phyloP scores from a whole-genome alignment of 30 jellyfish, hydroid and myxozoan species.

The Hydractinia echinata region DNA sequence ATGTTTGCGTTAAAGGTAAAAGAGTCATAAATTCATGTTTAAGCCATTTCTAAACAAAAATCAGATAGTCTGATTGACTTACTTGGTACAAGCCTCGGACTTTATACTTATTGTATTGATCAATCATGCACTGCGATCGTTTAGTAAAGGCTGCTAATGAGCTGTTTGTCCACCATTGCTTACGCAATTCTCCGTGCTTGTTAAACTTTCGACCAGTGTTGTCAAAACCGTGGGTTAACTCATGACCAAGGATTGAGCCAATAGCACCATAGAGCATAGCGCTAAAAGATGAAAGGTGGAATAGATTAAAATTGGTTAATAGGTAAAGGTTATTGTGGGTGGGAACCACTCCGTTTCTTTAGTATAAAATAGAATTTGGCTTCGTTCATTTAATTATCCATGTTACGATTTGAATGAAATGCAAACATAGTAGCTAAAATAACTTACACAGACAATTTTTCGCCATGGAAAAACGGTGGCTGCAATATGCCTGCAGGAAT shows the following conservation, averaged over 20 bases:
- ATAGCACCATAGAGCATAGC: constrained; percentile 97
- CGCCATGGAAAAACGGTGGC: constrained; percentile 96
- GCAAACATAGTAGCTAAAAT: too few species aligned
- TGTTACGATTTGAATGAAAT: too few species aligned
- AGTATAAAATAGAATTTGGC: too few species aligned
- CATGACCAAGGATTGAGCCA: constrained; percentile 98
- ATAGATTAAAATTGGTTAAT: too few species aligned
- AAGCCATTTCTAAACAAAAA: too few species aligned
- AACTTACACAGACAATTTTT: constrained; percentile 72
- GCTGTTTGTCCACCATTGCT: constrained; percentile 93
- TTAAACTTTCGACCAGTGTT: constrained; percentile 94
- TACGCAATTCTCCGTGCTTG: constrained; percentile 87
- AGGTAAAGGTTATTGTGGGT: too few species aligned
- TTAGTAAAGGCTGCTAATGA: constrained; percentile 59
- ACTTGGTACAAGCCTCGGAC: constrained; percentile 80
- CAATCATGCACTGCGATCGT: constrained; percentile 88
- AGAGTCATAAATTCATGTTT: too few species aligned
- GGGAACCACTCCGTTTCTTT: too few species aligned
- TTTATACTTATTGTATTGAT: constrained; percentile 76
- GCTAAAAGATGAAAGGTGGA: constrained; percentile 29
- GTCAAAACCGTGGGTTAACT: constrained; percentile 92
- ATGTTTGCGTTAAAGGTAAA: too few species aligned
- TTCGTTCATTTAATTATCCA: too few species aligned
- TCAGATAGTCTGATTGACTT: constrained; percentile 14
- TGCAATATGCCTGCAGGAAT: constrained; percentile 98